Conservation (phyloP, 2,797 vertebrate species). For the Poecilia picta region DNA sequence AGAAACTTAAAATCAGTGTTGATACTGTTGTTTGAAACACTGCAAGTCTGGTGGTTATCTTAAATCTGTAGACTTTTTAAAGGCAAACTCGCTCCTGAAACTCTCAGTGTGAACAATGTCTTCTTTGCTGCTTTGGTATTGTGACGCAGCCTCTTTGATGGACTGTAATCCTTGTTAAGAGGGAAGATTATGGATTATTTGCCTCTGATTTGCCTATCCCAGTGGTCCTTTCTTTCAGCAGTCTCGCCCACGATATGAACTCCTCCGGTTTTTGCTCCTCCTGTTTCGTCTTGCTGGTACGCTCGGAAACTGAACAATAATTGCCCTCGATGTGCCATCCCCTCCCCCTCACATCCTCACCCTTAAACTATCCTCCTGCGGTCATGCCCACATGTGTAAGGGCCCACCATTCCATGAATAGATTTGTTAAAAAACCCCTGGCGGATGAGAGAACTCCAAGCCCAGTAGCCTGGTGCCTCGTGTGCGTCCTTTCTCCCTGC, state of each 20-base stretch:
- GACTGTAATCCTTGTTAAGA: slow-evolving; percentile 81
- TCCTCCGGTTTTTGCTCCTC: slow-evolving; percentile 46
- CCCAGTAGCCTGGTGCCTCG: slow-evolving; percentile 83
- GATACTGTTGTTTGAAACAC: background rate
- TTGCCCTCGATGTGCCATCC: slow-evolving; percentile 64
- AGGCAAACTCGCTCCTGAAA: slow-evolving; percentile 55
- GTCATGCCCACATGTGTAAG: slow-evolving; percentile 81
- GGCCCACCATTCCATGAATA: slow-evolving; percentile 85
- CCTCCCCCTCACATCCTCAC: slow-evolving; percentile 63
- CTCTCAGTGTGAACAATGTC: slow-evolving; percentile 69
- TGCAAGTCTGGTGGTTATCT: background rate
- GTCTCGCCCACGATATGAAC: slow-evolving; percentile 45
- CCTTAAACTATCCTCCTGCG: slow-evolving; percentile 67
- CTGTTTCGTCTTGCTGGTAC: slow-evolving; percentile 64
- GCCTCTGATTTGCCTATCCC: slow-evolving; percentile 79
- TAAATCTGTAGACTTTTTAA: slow-evolving; percentile 5
- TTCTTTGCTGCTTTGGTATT: slow-evolving; percentile 75
- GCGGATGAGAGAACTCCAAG: slow-evolving; percentile 87
- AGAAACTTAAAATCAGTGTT: background rate
- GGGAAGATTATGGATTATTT: slow-evolving; percentile 82
- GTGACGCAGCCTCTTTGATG: slow-evolving; percentile 71
- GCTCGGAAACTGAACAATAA: slow-evolving; percentile 68
- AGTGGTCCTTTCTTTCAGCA: slow-evolving; percentile 79
- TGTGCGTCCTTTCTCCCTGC: slow-evolving; percentile 81
- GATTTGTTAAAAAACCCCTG: slow-evolving; percentile 91